Percentiles rank a stretch among this genome's conserved stretches.
phyloP scores from a whole-genome alignment of 2,113 vertebrate genomes.

The Nasalis larvatus region DNA sequence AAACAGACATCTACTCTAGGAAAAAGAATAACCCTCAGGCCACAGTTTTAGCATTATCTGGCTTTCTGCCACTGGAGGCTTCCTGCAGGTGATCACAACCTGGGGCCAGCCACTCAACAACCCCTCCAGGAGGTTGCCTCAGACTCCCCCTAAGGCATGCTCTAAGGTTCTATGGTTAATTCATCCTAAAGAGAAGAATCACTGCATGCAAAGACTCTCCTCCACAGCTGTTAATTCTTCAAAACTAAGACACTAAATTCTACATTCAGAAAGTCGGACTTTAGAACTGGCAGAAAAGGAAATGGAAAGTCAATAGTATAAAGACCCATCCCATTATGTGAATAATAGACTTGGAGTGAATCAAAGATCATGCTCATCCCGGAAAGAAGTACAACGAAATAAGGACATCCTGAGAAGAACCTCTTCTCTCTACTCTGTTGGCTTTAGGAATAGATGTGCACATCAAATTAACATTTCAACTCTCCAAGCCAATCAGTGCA shows the following conservation, averaged over 20 bases:
- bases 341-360: not conserved
- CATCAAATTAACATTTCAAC: not conserved
- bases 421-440: not conserved
- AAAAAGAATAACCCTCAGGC: not conserved
- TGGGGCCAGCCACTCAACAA: not conserved
- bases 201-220: not conserved
- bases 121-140: not conserved
- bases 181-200: not conserved
- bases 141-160: not conserved
- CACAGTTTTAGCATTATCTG: not conserved
- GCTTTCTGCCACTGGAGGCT: not conserved
- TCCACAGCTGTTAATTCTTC: not conserved
- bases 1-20: not conserved
- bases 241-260: not conserved
- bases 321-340: not conserved
- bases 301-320: not conserved
- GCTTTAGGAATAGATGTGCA: not conserved
- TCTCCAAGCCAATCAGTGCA: not conserved
- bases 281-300: not conserved
- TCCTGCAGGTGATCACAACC: not conserved
- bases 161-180: not conserved
- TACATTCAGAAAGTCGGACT: not conserved
- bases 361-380: not conserved
- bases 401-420: not conserved
- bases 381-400: not conserved